Conservation (phyloP, 1,140 invertebrate species). For the Drosophila lini region DNA sequence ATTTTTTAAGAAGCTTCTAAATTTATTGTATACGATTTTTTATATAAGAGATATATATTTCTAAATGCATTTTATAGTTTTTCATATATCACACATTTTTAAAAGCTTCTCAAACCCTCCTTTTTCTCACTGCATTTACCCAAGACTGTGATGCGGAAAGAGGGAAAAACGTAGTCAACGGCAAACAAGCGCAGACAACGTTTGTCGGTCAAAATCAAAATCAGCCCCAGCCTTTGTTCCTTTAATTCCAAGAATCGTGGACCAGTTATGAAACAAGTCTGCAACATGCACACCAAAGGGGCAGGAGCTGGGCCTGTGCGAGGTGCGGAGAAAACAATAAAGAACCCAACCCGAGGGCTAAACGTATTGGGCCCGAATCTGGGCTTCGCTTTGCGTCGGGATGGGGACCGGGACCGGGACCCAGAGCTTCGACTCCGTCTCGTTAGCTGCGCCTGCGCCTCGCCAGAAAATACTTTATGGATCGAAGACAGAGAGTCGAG, state of each 20-base stretch:
- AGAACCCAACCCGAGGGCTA: conserved; percentile 71
- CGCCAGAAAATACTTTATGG: conserved; percentile 75
- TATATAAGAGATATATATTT: background rate
- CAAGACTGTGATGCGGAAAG: background rate
- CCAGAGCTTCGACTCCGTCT: conserved; percentile 38
- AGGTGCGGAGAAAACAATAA: conserved; percentile 64
- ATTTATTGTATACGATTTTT: too few species aligned
- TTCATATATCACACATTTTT: too few species aligned
- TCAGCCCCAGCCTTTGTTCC: conserved; percentile 80
- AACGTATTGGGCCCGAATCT: conserved; percentile 56
- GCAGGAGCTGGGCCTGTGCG: background rate
- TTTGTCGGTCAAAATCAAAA: conserved; percentile 84
- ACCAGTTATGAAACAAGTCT: conserved; percentile 84
- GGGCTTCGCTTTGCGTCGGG: conserved; percentile 17
- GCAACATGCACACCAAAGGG: conserved; percentile 69
- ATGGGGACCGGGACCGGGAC: background rate
- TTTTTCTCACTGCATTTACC: conserved; percentile 5
- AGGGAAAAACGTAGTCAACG: conserved; percentile 51
- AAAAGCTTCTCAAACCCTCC: background rate
- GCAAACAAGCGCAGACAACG: conserved; percentile 71
- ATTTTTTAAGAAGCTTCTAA: too few species aligned
- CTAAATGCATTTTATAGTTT: background rate
- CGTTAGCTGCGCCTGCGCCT: conserved; percentile 64
- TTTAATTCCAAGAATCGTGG: conserved; percentile 80
- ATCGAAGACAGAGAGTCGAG: conserved; percentile 27